Percentiles rank a stretch among this genome's conserved stretches.
Conservation (phyloP, 2,888 invertebrate genomes). For the Rotaria sp. region DNA sequence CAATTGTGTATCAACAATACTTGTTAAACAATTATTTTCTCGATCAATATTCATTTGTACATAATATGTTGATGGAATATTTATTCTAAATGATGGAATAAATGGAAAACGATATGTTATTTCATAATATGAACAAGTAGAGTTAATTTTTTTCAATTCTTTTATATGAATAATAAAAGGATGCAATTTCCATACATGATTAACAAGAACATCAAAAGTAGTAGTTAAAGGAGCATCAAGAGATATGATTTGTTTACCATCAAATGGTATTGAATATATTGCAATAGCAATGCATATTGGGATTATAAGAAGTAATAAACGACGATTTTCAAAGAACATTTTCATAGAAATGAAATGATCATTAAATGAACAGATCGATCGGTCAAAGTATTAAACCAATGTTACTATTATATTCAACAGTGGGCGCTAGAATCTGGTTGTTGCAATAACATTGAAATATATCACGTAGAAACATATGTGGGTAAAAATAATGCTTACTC, state of each 20-base stretch:
- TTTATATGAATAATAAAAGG: neutral
- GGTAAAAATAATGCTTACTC: no score
- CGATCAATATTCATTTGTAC: neutral
- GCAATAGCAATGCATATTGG: neutral
- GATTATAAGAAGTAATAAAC: neutral
- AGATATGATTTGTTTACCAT: neutral
- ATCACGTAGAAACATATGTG: no score
- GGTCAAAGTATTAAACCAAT: neutral
- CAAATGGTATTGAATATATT: neutral
- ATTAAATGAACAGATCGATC: neutral
- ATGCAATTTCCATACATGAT: neutral
- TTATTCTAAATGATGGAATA: neutral
- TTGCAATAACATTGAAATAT: no score
- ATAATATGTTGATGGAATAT: neutral
- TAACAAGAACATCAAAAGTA: neutral
- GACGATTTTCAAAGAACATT: neutral
- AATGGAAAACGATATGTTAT: neutral
- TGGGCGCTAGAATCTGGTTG: neutral
- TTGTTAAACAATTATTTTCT: neutral
- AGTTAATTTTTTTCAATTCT: neutral
- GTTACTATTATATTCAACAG: neutral
- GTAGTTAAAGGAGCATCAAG: neutral
- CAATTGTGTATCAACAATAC: neutral
- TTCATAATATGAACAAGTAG: neutral
- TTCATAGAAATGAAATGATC: neutral